Evolutionary conservation across 2,113 vertebrate species (phyloP), one percentile per base, ranked within the genome.

Genomic region (Sakesphorus luctuosus): DNA sequence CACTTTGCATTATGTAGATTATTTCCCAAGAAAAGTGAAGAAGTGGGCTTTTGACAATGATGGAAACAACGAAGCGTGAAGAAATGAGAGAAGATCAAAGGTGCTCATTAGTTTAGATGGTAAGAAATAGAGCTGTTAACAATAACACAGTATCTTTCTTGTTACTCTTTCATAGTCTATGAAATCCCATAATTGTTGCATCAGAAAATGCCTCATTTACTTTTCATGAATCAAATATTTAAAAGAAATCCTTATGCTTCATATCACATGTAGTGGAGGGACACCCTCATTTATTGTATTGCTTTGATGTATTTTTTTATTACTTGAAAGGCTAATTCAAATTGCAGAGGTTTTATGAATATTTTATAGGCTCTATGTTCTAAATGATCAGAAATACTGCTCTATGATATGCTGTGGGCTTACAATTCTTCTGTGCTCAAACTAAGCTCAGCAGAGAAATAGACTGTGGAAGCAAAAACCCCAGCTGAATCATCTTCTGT

Each of bases 171-270:
- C 73, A 89, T 71, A 61, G 21, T 26, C 7, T 65, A 56, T 58
- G 91, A 87, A 94, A 75, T 67, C 20, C 35, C 36, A 20, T 59
- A 89, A 84, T 68, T 81, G 56, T 78, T 3, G 1, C 73, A 84
- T 75, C 65, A 84, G 69, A 94, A 94, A 77, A 94, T 72, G 59
- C 20, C 24, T 87, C 33, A 89, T 93, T 87, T 91, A 82, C 28
- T 89, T 92, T 92, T 75, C 69, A 94, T 16, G 36, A 91, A 92
- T 91, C 65, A 92, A 84, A 72, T 89, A 93, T 90, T 96, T 89
- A 92, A 95, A 87, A 91, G 56, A 78, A 94, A 92, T 84, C 43
- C 58, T 84, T 36, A n/a, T 81, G 44, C 15, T 82, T 94, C 89
- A 31, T 36, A 78, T 75, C 56, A 75, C 36, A 43, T 14, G 14